Base-by-base conservation (phyloP, 2,113 vertebrate genomes). In the Myotis yumanensis region DNA sequence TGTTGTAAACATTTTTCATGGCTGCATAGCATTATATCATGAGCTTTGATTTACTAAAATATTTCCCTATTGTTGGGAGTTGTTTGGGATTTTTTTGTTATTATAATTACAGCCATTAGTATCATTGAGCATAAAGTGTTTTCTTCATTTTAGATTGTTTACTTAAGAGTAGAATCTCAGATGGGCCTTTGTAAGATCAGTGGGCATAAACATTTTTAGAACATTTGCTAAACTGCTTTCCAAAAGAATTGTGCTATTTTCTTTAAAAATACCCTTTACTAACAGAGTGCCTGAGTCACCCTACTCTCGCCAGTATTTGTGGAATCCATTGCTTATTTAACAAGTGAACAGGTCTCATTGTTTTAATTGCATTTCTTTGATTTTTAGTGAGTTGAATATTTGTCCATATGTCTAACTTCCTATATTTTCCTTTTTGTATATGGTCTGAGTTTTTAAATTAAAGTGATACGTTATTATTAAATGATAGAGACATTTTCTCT, bases 401-500 rank as follows among this genome's bases (percentile, higher is more conserved):
- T 95, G 28, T 48, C 59, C 40, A 40, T 75, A 40, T 92, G 71
- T 23, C 23, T 95, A 57, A 52, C 17, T 76, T 88, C 18, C 86
- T 87, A 57, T 18, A 54, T 35, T 75, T 81, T 46, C n/a, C 14
- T 86, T 94, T 81, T 79, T 69, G 3, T 88, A 85, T 85, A 79
- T 51, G 20, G n/a, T 6, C 22, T 89, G 51, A 57, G 25, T 69
- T 90, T 76, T 92, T 89, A 54, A 51, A 84, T 82, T 76, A 69
- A 95, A 80, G 59, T 85, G 59, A 85, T 76, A 46, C 11, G 28
- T 95, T 64, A 89, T 92, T 96, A 48, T 86, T 92, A 88, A 90
- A 77, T 59, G 54, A 43, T 81, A 89, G 15, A 66, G 20, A 79
- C 32, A 66, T 72, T 23, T 79, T 87, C 8, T 7, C 7, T 52